A percentile compares a stretch with the other conserved stretches of the same genome.
phyloP scores from a whole-genome alignment of 2,113 vertebrate genomes.

The Leptosomus discolor region DNA sequence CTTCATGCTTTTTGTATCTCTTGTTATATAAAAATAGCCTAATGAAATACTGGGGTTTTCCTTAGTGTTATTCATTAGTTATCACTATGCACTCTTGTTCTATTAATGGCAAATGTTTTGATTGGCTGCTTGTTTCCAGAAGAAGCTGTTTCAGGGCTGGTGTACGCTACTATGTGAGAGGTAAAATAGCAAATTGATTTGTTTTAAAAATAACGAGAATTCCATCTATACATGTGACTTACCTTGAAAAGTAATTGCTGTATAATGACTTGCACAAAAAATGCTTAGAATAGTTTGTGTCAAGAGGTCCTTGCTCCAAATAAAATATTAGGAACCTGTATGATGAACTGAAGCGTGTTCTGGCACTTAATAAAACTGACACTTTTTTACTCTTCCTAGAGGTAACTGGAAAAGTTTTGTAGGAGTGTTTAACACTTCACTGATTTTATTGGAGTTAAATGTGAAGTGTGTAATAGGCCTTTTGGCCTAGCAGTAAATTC shows the following conservation, averaged over 20 bases:
- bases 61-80: conserved; percentile 75
- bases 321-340: background rate
- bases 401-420: background rate
- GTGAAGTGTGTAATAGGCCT: background rate
- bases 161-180: conserved; percentile 93
- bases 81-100: conserved; percentile 88
- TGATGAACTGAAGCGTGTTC: background rate
- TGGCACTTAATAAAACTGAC: background rate
- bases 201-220: background rate
- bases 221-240: background rate
- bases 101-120: conserved; percentile 90
- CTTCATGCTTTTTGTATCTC: background rate
- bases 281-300: background rate
- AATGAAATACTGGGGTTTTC: background rate
- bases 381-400: background rate
- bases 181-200: conserved; percentile 63
- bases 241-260: background rate
- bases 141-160: conserved; percentile 95
- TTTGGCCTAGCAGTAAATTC: background rate
- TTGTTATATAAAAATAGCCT: background rate
- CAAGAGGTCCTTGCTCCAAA: background rate
- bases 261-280: background rate
- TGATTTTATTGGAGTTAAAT: background rate
- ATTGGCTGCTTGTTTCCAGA: conserved; percentile 92
- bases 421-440: background rate